Conservation (phyloP, 1,140 invertebrate genomes). For the Eupristina koningsbergeri region DNA sequence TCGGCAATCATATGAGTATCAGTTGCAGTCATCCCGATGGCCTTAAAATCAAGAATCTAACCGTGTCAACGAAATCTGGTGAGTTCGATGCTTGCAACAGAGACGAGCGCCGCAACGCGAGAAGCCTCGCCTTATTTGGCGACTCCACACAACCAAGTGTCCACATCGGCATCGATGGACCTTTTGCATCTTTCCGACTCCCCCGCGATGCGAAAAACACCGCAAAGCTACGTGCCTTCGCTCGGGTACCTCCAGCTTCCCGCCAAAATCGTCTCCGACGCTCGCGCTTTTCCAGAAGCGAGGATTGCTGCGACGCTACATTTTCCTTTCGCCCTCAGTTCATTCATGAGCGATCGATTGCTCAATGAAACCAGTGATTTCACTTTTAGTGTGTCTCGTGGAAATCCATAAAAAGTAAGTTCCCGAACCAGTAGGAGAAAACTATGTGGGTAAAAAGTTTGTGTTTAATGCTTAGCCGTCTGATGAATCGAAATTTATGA, state of each 20-base stretch:
- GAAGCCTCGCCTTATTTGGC: conserved; percentile 48
- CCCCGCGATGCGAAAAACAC: neutral
- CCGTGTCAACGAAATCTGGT: neutral
- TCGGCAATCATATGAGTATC: neutral
- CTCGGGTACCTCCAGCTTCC: too few relatives aligned
- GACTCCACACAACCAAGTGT: conserved; percentile 4
- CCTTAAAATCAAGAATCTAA: neutral
- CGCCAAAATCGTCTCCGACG: neutral
- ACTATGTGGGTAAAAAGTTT: neutral
- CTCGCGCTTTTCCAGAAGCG: neutral
- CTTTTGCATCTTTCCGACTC: too few relatives aligned
- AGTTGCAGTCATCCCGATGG: neutral
- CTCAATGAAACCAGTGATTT: neutral
- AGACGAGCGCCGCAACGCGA: neutral
- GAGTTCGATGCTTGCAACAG: conserved; percentile 52
- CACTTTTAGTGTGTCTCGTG: neutral
- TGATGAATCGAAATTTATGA: neutral
- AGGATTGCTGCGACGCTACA: neutral
- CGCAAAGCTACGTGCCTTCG: neutral
- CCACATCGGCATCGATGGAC: neutral
- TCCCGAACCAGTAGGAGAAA: neutral
- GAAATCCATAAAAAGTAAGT: neutral
- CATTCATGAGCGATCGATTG: neutral
- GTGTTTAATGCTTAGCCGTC: neutral
- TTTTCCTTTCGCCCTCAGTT: neutral